Evolutionary conservation across 2,797 vertebrate genomes (phyloP), one percentile per base, ranked within the genome.

Genomic region (Melanotaenia maccullochi): DNA sequence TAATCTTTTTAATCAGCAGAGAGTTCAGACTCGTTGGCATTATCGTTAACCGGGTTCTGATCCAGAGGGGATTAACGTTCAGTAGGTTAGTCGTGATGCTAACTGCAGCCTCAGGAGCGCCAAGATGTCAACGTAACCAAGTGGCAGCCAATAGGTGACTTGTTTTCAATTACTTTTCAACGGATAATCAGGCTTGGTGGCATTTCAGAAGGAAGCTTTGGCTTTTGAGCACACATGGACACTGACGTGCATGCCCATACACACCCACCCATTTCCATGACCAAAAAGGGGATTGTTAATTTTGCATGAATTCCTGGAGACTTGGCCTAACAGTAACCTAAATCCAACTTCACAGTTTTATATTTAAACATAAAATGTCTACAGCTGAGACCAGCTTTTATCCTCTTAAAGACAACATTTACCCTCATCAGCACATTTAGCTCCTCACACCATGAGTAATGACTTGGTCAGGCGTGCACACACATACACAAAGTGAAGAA

Each of bases 1-100:
- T 92, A 89, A 91, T 92, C 84, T 86, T 86, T 89, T 89, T 88
- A 92, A 91, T 92, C 86, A 88, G 81, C 60, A 0, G 75, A 86
- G 86, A 85, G 85, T 83, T 91, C 80, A 78, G 65, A 73, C 82
- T 90, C 75, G 65, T 89, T 89, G 89, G 68, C 61, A 66, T 76
- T 71, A 77, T 79, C 75, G 85, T 85, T 82, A 85, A 71, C 60
- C 35, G 30, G 68, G 65, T 32, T 42, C 56, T 24, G 60, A 84
- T 85, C 79, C 76, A 38, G 61, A 7, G 66, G 75, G 79, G 85
- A 90, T 90, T 92, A 91, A 70, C 85, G 88, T 85, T 87, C 87
- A 76, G 79, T 73, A 81, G 83, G 86, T 89, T 90, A 68, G 76
- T 65, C 69, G 51, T 33, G 62, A 85, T 85, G 87, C 87, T 71